Base-by-base conservation (phyloP, 2,113 vertebrate genomes). In the Camelus dromedarius region DNA sequence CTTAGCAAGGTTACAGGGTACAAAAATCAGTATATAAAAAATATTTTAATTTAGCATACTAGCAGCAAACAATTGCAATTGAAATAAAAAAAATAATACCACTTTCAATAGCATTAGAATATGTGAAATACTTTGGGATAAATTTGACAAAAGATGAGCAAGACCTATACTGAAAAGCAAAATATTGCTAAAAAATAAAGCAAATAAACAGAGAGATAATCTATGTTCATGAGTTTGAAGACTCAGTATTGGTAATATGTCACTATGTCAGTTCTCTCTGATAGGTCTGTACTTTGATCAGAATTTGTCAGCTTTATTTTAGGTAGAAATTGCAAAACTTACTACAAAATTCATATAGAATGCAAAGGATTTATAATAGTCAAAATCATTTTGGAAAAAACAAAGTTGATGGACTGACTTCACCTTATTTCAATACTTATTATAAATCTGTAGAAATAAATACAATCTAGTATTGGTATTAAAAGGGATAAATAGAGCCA, bases 301-400 rank as follows among this genome's bases (percentile, higher is more conserved):
- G 64, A 73, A 84, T 48, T 35, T 38, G 58, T 46, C 87, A 73
- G 19, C 2, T 19, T 28, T 66, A 69, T 82, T 42, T 6, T 42
- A 42, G 62, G 22, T 13, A 75, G 58, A 75, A 83, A 32, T 84
- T 75, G 35, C 60, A 73, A 92, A 64, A 30, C 8, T 32, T 54
- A 67, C 70, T 50, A 30, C 56, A 30, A 83, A 89, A 83, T 67
- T 62, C 26, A 19, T 13, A 22, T 76, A 38, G 24, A 18, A 11
- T 92, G 18, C 46, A 60, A 35, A 92, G 8, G 54, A 32, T 52
- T 83, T 84, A 82, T 26, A 62, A 52, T 54, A 38, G 19, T 62
- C 46, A 89, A 64, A 89, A 64, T 89, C 75, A 75, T 19, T 81
- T 79, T 15, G n/a, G 69, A 81, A 88, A 72, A 52, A 82, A 58